Evolutionary conservation across 2,797 vertebrate genomes (phyloP).

Genomic region (Silurus lanzhouensis): DNA sequence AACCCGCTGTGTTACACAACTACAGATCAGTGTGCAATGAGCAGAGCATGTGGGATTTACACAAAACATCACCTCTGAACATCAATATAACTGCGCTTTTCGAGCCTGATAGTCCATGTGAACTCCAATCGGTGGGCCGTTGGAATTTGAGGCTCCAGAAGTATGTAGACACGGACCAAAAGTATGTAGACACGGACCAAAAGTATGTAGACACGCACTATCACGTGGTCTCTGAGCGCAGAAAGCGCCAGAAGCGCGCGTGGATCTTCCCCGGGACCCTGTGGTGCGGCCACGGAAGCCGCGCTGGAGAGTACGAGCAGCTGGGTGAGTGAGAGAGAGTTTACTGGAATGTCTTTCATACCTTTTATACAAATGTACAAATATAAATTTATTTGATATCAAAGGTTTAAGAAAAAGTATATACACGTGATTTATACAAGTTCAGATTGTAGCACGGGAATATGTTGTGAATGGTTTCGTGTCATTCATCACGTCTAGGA

Average conservation of each 20-base stretch:
- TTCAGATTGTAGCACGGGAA: neutral
- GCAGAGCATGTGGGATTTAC: neutral
- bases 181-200: no score
- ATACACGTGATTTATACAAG: no score
- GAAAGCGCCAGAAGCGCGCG: constrained; percentile 69
- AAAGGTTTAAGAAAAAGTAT: neutral
- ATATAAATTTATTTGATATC: neutral
- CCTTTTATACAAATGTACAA: neutral
- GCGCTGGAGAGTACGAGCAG: constrained; percentile 73
- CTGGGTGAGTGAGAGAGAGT: constrained; percentile 74
- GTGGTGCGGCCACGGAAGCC: constrained; percentile 86
- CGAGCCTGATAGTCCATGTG: constrained; percentile 53
- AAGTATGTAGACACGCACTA: neutral
- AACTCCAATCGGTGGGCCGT: neutral
- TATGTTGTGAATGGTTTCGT: neutral
- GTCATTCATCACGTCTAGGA: constrained; percentile 59
- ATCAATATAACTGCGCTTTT: constrained; percentile 58
- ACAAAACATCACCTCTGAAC: neutral
- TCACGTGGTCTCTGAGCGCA: constrained; percentile 30
- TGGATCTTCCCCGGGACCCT: constrained; percentile 85
- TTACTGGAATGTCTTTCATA: neutral
- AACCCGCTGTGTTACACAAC: constrained; percentile 41
- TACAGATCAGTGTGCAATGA: constrained; percentile 60
- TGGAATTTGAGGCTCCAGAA: no score
- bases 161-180: no score